Base-by-base conservation (phyloP, 2,888 invertebrate species). In the Atherix ibis region DNA sequence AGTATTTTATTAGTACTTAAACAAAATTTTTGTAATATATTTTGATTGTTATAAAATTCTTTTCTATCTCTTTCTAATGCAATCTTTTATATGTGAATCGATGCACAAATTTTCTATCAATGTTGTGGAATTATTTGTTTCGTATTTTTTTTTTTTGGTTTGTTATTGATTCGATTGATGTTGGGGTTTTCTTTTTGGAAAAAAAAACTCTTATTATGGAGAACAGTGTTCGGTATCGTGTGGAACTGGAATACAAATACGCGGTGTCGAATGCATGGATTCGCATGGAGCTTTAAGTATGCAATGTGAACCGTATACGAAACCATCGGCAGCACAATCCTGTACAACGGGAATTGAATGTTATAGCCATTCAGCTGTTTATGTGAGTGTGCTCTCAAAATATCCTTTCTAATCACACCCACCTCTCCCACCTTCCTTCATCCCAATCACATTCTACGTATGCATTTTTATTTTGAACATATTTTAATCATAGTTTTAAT, bases 221-320 rank as follows among this genome's bases (percentile, higher is more conserved):
- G 17, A 10, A 48, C 64, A 91, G 88, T 94, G 94, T 54, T 91
- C 91, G n/a, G 84, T 81, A 8, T 81, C 83, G 8, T 94, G 92
- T 53, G 92, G 89, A 8, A 82, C 74, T 52, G 92, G 92, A 1
- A 66, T 80, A 19, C 84, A 84, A 60, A 77, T 77, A 16, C 71
- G 92, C 13, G 73, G 73, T 22, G 80, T 89, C 32, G 78, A 82
- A 50, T 92, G 92, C 54, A 68, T 76, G 38, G 77, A 74, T 48
- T 58, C 63, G 32, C 58, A 63, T 35, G 71, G 69, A 44, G 61
- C 63, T 41, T 57, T 65, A 28, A 55, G 71, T 62, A 41, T 69
- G 56, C 44, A 71, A 29, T 88, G 88, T 52, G 75, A 80, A 46
- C 68, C 71, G 2, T 58, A 64, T 9, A 65, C 70, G 36, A 71